Evolutionary conservation across 64 coral and sea anemone genomes (phyloP).

Genomic region (Porites australiensis): DNA sequence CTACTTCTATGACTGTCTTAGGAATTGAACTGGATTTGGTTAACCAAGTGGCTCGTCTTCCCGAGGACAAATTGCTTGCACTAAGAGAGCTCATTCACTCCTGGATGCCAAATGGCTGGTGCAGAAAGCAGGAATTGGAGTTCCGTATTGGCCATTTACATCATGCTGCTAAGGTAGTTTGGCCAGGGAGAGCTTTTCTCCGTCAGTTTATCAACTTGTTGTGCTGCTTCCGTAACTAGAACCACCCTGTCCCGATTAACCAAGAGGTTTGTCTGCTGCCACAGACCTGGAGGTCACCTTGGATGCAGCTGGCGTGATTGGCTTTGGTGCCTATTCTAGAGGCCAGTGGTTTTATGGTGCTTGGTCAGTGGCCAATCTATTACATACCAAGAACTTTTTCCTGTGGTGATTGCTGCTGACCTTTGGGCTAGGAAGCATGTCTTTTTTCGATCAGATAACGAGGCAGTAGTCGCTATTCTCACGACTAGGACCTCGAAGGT

Average conservation of each 20-base stretch:
- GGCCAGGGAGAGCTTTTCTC: slow-evolving; percentile 38
- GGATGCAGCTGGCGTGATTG: too few species aligned
- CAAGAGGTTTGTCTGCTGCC: background rate
- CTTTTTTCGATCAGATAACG: too few species aligned
- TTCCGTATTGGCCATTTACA: slow-evolving; percentile 48
- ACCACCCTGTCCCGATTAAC: slow-evolving; percentile 16
- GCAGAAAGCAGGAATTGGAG: slow-evolving; percentile 26
- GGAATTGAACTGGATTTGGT: slow-evolving; percentile 48
- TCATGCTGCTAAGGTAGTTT: slow-evolving; percentile 57
- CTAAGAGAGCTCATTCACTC: slow-evolving; percentile 1
- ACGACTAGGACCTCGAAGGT: too few species aligned
- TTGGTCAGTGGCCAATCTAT: too few species aligned
- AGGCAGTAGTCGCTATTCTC: too few species aligned
- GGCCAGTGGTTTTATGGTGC: too few species aligned
- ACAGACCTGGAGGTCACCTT: too few species aligned
- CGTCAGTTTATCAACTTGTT: slow-evolving; percentile 37
- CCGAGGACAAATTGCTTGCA: slow-evolving; percentile 27
- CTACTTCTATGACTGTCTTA: slow-evolving; percentile 2
- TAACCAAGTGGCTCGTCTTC: slow-evolving; percentile 14
- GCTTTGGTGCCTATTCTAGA: too few species aligned
- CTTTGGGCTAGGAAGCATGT: too few species aligned
- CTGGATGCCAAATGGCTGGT: slow-evolving; percentile 6
- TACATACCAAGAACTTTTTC: too few species aligned
- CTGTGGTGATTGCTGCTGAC: too few species aligned
- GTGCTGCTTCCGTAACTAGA: background rate